Evolutionary conservation across 2,888 invertebrate species (phyloP).

Genomic region (Tetragonisca angustula): DNA sequence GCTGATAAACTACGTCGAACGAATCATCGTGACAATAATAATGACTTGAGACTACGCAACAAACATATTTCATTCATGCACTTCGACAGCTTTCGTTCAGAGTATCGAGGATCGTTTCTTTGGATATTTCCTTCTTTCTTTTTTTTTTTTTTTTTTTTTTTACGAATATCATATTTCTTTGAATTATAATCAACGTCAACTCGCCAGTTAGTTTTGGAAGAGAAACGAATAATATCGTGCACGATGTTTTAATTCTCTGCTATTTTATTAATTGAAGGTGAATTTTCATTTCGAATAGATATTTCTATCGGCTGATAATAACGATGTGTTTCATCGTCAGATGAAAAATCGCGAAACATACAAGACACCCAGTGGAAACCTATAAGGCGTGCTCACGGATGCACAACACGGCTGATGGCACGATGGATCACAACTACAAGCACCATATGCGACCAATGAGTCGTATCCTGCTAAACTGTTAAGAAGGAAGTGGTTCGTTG

Average conservation of each 20-base stretch:
- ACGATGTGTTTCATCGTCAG: not conserved
- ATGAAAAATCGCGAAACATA: conserved; percentile 26
- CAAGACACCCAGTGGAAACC: conserved; percentile 59
- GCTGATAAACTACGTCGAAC: not conserved
- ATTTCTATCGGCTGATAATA: too few relatives aligned
- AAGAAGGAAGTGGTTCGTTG: conserved; percentile 85
- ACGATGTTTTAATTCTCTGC: not conserved
- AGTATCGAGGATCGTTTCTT: not conserved
- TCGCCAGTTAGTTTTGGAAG: too few relatives aligned
- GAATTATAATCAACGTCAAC: not conserved
- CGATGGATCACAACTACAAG: conserved; percentile 80
- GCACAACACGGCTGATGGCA: conserved; percentile 77
- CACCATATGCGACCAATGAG: conserved; percentile 83
- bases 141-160: not conserved
- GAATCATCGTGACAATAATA: conserved; percentile 13
- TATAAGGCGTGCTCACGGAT: conserved; percentile 68
- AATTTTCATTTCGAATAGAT: not conserved
- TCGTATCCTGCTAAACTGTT: conserved; percentile 85
- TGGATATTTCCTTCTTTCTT: too few relatives aligned
- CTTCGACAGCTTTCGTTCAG: not conserved
- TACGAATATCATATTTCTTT: not conserved
- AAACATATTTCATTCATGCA: not conserved
- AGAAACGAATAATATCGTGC: not conserved
- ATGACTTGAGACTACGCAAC: not conserved
- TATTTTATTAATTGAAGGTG: too few relatives aligned